phyloP scores from a whole-genome alignment of 1,140 invertebrate species.

The Drosophila tsacasi region DNA sequence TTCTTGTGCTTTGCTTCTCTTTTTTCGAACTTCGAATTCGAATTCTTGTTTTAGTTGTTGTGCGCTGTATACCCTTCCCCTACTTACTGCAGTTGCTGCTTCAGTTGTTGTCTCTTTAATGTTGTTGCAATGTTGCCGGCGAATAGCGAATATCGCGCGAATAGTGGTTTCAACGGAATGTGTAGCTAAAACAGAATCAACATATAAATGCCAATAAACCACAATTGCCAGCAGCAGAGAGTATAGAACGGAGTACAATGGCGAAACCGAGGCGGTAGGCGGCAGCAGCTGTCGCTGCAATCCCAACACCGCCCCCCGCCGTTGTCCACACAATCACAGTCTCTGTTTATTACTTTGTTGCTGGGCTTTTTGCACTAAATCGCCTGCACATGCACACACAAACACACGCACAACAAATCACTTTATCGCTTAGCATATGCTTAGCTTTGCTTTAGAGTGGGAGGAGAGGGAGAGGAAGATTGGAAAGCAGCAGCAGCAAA shows the following conservation, averaged over 20 bases:
- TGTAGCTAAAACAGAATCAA: constrained; percentile 63
- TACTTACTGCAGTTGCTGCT: constrained; percentile 39
- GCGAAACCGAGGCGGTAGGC: constrained; percentile 17
- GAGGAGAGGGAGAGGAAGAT: not conserved
- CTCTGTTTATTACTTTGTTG: constrained; percentile 45
- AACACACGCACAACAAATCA: constrained; percentile 19
- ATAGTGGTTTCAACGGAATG: constrained; percentile 51
- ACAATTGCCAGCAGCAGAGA: constrained; percentile 11
- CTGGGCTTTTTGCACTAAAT: constrained; percentile 34
- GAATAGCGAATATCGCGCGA: constrained; percentile 19
- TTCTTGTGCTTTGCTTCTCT: constrained; percentile 8
- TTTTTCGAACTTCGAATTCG: constrained; percentile 2
- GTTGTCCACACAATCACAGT: constrained; percentile 34
- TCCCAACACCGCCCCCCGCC: not conserved
- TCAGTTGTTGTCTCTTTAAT: constrained; percentile 37
- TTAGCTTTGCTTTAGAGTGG: constrained; percentile 12
- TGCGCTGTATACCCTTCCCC: not conserved
- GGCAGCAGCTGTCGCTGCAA: constrained; percentile 29
- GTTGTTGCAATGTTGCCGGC: constrained; percentile 47
- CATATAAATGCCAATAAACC: constrained; percentile 41
- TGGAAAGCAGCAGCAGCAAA: constrained; percentile 10
- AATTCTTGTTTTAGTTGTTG: not conserved
- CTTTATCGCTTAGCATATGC: constrained; percentile 35
- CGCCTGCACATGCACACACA: constrained; percentile 32
- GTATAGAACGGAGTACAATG: constrained; percentile 18